A percentile compares a stretch with the other conserved stretches of the same genome.
These are phyloP conservation scores for Hydractinia echinata DNA, from an alignment of 30 jellyfish, hydroid and myxozoan species.

Conservation along the genomic window DNA sequence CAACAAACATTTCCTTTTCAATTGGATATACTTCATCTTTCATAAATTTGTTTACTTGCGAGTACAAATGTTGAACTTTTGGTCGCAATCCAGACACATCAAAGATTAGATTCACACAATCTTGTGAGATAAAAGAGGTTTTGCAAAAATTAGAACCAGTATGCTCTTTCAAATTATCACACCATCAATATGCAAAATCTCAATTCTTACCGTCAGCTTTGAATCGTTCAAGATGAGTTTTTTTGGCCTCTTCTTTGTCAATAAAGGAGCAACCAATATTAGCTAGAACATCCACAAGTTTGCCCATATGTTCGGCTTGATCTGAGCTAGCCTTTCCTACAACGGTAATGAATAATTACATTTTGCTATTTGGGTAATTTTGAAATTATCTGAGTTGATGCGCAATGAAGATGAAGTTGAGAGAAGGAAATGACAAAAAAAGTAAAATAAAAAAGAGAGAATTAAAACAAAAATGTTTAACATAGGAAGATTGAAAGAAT, in stretches of 20 bases:
- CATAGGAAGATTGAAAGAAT: no score
- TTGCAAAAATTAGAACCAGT: neutral
- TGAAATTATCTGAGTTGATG: no score
- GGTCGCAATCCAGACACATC: slow-evolving; percentile 71
- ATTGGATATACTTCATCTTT: slow-evolving; percentile 63
- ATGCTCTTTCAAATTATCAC: no score
- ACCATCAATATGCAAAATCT: no score
- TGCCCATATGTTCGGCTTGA: slow-evolving; percentile 62
- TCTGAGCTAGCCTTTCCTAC: slow-evolving; percentile 91
- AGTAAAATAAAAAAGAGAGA: no score
- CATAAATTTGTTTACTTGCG: slow-evolving; percentile 59
- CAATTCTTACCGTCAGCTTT: neutral
- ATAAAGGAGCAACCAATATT: slow-evolving; percentile 49
- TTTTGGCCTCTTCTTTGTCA: slow-evolving; percentile 31
- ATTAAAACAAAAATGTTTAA: no score
- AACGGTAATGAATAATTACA: neutral
- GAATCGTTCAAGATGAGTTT: neutral
- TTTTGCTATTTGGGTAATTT: neutral
- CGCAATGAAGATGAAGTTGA: no score
- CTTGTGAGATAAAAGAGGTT: neutral
- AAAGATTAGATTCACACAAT: slow-evolving; percentile 26
- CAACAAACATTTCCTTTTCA: slow-evolving; percentile 62
- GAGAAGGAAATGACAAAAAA: no score
- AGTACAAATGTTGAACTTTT: slow-evolving; percentile 50
- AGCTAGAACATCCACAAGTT: slow-evolving; percentile 60